Percentiles rank a stretch among this genome's conserved stretches.
Conservation (phyloP, 2,888 invertebrate species). For the Synanthedon andrenaeformis region DNA sequence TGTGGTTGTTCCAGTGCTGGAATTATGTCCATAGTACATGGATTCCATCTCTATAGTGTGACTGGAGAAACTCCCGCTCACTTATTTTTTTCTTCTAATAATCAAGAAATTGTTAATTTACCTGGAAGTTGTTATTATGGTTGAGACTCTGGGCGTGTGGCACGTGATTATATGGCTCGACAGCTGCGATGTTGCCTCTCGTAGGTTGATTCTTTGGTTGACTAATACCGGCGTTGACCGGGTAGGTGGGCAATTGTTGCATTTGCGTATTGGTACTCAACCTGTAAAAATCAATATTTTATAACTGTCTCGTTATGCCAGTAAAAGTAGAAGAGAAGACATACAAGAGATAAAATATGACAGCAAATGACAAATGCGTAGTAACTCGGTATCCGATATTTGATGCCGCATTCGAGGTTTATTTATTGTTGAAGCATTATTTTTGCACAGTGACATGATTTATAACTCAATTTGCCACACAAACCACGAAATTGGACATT, state of each 20-base stretch:
- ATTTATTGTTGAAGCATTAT: slow-evolving; percentile 5
- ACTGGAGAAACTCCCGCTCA: too few species aligned
- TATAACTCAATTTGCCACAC: slow-evolving; percentile 9
- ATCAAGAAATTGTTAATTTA: slow-evolving; percentile 11
- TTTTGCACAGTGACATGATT: slow-evolving; percentile 7
- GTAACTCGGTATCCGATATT: background rate
- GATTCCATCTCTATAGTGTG: too few species aligned
- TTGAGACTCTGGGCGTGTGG: slow-evolving; percentile 73
- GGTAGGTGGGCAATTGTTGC: slow-evolving; percentile 61
- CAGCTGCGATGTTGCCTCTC: slow-evolving; percentile 86
- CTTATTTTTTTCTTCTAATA: too few species aligned
- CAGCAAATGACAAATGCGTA: too few species aligned
- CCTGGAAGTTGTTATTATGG: slow-evolving; percentile 60
- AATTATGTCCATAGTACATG: too few species aligned
- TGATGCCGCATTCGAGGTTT: slow-evolving; percentile 1
- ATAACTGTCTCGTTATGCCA: background rate
- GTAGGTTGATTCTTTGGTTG: slow-evolving; percentile 69
- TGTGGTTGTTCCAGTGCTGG: too few species aligned
- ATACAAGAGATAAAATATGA: too few species aligned
- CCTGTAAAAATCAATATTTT: slow-evolving; percentile 27
- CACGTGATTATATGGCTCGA: slow-evolving; percentile 89
- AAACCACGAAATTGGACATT: slow-evolving; percentile 3
- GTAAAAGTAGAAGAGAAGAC: too few species aligned
- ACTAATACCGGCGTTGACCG: slow-evolving; percentile 38
- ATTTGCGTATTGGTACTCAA: slow-evolving; percentile 57